Evolutionary conservation across 2,888 invertebrate species (phyloP), one percentile per base, ranked within the genome.

Genomic region (Idaea dimidiata): DNA sequence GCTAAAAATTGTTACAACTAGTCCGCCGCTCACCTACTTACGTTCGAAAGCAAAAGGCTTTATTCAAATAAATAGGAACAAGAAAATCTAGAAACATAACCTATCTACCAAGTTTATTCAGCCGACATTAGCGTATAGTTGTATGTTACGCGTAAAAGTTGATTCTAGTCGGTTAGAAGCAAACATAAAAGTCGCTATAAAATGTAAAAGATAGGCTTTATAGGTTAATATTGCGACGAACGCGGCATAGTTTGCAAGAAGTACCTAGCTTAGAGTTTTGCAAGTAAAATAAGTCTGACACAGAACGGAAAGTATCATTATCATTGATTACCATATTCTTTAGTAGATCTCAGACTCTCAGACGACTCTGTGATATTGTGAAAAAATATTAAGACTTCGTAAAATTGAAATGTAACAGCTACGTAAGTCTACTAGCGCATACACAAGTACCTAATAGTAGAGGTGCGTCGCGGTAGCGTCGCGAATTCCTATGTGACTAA

Each of bases 161-260:
- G 69, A 71, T 71, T 70, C 66, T 68, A 67, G 68, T 67, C 67
- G 65, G 71, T 69, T 67, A 67, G 66, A 67, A 60, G 58, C 65
- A 62, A 60, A 67, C 69, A 70, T 71, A 71, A 71, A 71, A 68
- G 69, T 69, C 59, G 67, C 69, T 68, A 71, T 71, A 69, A 71
- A 71, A 71, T 67, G 65, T 67, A 70, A 68, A 69, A 71, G 69
- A 71, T 69, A 71, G 66, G 64, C 65, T 69, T 69, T 68, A 71
- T 69, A 68, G 69, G 68, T 63, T 68, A 64, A 71, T 69, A 62
- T 63, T 64, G 65, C 66, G 63, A 31, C 59, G 65, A 66, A 68
- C 66, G 68, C 63, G 63, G 66, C 64, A 62, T 68, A 70, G 68
- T 70, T 66, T 61, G 63, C 61, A 66, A 65, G 68, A 66, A 66